These are phyloP conservation scores for Drosophila birchii DNA, from an alignment of 2,888 invertebrate genomes.

Conservation along the genomic window DNA sequence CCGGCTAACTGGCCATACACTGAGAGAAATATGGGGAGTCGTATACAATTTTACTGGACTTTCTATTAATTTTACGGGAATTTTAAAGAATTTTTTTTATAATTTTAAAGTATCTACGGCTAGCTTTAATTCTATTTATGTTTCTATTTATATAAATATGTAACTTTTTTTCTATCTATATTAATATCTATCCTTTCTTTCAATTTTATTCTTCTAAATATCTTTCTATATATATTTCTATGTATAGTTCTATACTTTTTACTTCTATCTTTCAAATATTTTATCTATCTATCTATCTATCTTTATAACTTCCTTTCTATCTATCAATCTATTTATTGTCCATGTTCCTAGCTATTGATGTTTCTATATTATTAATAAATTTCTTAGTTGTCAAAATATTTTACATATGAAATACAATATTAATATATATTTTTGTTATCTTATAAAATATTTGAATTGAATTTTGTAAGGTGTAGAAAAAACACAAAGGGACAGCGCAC, in stretches of 20 bases:
- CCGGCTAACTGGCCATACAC: slow-evolving; percentile 50
- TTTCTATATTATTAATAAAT: neutral
- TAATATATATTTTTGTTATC: no score
- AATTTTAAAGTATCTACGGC: neutral
- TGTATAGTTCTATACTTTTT: neutral
- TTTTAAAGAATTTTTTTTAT: no score
- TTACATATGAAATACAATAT: neutral
- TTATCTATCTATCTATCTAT: neutral
- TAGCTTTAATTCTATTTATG: no score
- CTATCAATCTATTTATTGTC: neutral
- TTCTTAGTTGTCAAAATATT: neutral
- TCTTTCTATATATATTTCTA: neutral
- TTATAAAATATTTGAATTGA: neutral
- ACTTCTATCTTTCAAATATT: neutral
- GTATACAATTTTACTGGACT: fast-evolving
- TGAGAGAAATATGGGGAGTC: neutral
- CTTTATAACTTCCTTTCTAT: neutral
- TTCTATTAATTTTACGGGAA: no score
- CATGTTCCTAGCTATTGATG: neutral
- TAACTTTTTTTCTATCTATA: no score
- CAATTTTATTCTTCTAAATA: neutral
- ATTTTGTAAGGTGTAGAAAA: neutral
- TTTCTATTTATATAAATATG: neutral
- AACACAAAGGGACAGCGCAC: slow-evolving; percentile 40
- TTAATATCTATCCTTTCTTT: neutral